phyloP scores from a whole-genome alignment of 2,113 vertebrate genomes.

The Callospermophilus lateralis region DNA sequence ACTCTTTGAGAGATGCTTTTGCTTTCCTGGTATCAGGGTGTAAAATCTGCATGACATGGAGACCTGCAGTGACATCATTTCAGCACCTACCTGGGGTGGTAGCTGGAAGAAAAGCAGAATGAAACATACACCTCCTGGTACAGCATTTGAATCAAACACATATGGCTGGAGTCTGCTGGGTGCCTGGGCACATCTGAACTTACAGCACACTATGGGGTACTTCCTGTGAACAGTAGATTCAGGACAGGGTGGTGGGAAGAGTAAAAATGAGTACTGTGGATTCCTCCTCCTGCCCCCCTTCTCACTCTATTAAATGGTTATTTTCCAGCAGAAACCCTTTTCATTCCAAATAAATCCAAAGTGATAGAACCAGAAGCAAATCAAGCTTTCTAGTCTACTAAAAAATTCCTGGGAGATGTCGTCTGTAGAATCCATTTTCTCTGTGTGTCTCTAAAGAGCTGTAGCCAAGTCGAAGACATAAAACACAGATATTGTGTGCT shows the following conservation, averaged over 20 bases:
- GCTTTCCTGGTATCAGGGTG: constrained; percentile 13
- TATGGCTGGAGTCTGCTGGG: neutral
- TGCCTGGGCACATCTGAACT: neutral
- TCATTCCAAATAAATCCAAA: constrained; percentile 34
- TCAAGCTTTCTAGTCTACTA: neutral
- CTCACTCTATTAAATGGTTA: neutral
- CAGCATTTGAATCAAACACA: neutral
- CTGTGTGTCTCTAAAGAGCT: neutral
- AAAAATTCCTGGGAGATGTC: neutral
- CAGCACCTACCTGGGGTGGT: neutral
- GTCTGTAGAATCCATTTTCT: neutral
- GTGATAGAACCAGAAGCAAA: constrained; percentile 37
- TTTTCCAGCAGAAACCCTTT: constrained; percentile 23
- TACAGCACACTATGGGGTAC: neutral
- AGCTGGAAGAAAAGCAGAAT: neutral
- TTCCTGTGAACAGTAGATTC: neutral
- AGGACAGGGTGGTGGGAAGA: neutral
- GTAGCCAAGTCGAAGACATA: neutral
- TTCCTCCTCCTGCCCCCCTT: neutral
- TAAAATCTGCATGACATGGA: neutral
- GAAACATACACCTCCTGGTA: neutral
- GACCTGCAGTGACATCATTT: neutral
- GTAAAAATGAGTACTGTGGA: too few species aligned
- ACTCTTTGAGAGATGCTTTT: neutral
- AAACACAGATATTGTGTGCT: neutral